These are phyloP conservation scores for Phasia obesa DNA, from an alignment of 2,888 invertebrate genomes.

Conservation along the genomic window DNA sequence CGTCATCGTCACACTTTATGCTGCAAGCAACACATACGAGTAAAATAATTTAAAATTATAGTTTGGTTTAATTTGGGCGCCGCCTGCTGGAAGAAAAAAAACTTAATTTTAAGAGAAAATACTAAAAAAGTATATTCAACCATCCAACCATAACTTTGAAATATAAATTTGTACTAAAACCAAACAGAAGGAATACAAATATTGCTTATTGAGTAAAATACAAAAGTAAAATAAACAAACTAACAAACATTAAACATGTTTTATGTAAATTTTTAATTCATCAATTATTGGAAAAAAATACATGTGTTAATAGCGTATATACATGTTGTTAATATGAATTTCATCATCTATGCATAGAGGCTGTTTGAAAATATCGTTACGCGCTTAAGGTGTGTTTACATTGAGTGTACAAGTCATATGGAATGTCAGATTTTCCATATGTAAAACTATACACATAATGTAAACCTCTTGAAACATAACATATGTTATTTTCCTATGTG, in stretches of 20 bases:
- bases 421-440: too few species aligned
- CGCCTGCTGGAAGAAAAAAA: constrained; percentile 52
- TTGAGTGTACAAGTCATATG: too few species aligned
- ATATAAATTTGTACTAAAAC: constrained; percentile 69
- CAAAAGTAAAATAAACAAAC: constrained; percentile 12
- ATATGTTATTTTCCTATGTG: too few species aligned
- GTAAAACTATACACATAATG: too few species aligned
- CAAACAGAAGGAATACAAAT: constrained; percentile 7
- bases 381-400: too few species aligned
- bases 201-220: neutral
- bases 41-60: constrained; percentile 63
- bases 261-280: constrained; percentile 32
- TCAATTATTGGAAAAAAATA: constrained; percentile 47
- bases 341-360: constrained; percentile 9
- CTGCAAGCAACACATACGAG: constrained; percentile 33
- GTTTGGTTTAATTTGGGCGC: constrained; percentile 70
- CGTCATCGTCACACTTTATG: constrained; percentile 18
- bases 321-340: constrained; percentile 67
- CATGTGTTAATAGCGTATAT: constrained; percentile 76
- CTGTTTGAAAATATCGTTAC: too few species aligned
- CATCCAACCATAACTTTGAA: constrained; percentile 21
- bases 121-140: constrained; percentile 15
- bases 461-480: too few species aligned
- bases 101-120: neutral
- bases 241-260: constrained; percentile 24